phyloP scores from a whole-genome alignment of 1,140 invertebrate genomes.

The Ceratosolen solmsi region DNA sequence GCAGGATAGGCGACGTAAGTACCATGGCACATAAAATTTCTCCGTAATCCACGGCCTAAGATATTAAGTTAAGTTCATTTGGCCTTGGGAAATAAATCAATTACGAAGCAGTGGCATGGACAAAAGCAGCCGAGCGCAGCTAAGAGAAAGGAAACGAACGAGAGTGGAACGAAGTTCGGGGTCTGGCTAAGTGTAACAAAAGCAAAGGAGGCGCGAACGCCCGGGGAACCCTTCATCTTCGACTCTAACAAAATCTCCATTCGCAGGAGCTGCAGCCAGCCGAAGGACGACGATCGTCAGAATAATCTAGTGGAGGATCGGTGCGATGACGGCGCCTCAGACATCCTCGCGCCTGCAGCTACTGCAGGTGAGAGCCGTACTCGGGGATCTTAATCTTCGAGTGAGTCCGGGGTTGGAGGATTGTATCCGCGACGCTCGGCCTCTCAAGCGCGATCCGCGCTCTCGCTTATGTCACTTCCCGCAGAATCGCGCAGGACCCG shows the following conservation, averaged over 20 bases:
- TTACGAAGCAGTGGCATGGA: neutral
- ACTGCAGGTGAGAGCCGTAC: conserved; percentile 63
- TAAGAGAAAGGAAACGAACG: neutral
- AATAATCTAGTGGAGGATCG: neutral
- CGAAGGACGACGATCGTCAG: neutral
- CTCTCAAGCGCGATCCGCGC: conserved; percentile 67
- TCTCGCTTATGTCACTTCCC: conserved; percentile 65
- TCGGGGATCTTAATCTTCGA: conserved; percentile 17
- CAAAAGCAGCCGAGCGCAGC: neutral
- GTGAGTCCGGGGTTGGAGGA: conserved; percentile 41
- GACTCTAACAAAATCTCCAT: no score
- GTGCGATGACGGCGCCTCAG: conserved; percentile 66
- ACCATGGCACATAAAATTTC: no score
- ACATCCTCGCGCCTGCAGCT: conserved; percentile 68
- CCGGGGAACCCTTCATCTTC: no score
- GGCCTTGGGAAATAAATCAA: conserved; percentile 1
- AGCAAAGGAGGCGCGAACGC: neutral
- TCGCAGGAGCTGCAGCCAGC: neutral
- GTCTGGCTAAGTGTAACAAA: neutral
- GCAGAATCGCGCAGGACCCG: neutral
- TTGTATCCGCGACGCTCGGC: conserved; percentile 63
- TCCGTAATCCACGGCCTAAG: no score
- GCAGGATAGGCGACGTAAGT: no score
- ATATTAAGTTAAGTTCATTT: no score
- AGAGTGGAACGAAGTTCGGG: neutral